Evolutionary conservation across 2,888 invertebrate genomes (phyloP), one percentile per base, ranked within the genome.

Genomic region (Sinhomidia bicolor): DNA sequence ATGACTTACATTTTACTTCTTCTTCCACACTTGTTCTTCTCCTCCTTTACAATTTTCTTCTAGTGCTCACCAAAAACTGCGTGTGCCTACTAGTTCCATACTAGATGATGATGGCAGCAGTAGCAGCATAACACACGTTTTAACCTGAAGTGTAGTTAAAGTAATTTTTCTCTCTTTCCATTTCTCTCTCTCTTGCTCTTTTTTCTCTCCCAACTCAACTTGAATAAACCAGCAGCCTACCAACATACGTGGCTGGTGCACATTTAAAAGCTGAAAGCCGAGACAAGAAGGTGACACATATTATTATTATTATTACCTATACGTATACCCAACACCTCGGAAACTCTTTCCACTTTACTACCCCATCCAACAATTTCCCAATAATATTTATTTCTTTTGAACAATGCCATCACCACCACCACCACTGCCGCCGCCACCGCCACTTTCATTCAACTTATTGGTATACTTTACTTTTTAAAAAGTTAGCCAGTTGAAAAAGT

Each of bases 1-100:
- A 76, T 74, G 54, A 71, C 71, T 71, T 84, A 57, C 36, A 84
- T 74, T n/a, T 71, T 76, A 57, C 74, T 74, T 82, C 17, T 68
- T 44, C 51, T 32, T 23, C 26, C 29, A n/a, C n/a, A n/a, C n/a
- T n/a, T 74, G 44, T 62, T 12, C 26, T 23, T 60, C 60, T 47
- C 10, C 47, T 84, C 68, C 51, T 17, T 71, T 26, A 29, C 68
- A 57, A 36, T 62, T 57, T 65, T 62, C 47, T 65, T 26, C 32
- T 44, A 29, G n/a, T 68, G 41, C 32, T 36, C 76, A 51, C 14
- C 7, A 29, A 29, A 51, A n/a, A n/a, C n/a, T n/a, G n/a, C n/a
- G 44, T 47, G 44, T 44, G 71, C 20, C 65, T 65, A 32, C 0
- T n/a, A 17, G 7, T 29, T 36, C 36, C 36, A 36, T 36, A 5